These are phyloP conservation scores for Heterodera filipjevi DNA, from an alignment of 2,888 invertebrate species.

Conservation along the genomic window DNA sequence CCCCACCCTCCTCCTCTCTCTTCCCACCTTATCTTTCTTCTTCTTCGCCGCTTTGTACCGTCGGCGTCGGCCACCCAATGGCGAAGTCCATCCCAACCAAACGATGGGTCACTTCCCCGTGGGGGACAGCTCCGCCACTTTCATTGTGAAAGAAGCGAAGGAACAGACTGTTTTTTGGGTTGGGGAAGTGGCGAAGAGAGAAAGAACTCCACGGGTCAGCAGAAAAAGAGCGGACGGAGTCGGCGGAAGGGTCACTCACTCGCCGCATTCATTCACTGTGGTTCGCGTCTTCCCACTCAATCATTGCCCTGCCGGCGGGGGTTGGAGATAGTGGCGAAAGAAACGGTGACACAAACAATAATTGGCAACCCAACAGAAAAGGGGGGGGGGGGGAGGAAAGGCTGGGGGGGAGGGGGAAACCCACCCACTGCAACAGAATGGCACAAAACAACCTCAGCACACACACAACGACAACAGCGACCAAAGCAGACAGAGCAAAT, in stretches of 20 bases:
- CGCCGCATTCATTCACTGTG: not conserved
- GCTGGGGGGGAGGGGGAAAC: not conserved
- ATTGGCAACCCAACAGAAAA: not conserved
- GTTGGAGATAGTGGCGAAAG: slow-evolving; percentile 3
- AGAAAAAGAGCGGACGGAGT: not conserved
- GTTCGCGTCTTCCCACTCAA: not conserved
- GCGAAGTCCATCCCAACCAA: not conserved
- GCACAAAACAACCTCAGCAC: slow-evolving; percentile 4
- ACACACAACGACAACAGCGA: not conserved
- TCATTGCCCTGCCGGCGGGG: not conserved
- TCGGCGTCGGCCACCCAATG: not conserved
- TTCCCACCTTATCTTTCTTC: not conserved
- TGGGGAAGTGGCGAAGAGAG: not conserved
- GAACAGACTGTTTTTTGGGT: slow-evolving; percentile 6
- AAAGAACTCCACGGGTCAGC: slow-evolving; percentile 2
- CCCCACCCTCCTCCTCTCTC: not conserved
- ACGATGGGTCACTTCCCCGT: not conserved
- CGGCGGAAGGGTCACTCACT: not conserved
- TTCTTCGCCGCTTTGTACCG: not conserved
- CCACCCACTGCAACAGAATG: not conserved
- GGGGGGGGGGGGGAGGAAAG: too few species aligned
- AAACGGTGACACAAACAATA: not conserved
- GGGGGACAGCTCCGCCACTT: slow-evolving; percentile 7
- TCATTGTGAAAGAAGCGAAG: not conserved
- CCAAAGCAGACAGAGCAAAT: not conserved